phyloP scores from a whole-genome alignment of 2,113 vertebrate genomes.

The Erinaceus europaeus region DNA sequence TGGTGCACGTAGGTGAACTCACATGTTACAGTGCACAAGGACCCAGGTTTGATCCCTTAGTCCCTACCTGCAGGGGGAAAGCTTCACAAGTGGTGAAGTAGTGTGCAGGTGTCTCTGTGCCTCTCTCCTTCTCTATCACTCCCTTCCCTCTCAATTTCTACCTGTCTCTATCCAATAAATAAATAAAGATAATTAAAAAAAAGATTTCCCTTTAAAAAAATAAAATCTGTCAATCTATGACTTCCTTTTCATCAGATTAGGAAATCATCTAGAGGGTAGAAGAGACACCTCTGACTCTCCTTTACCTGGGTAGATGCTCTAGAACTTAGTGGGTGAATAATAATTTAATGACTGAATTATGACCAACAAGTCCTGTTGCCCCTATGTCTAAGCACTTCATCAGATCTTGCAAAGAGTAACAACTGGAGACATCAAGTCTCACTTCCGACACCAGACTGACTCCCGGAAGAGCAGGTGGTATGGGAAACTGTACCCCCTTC shows the following conservation, averaged over 20 bases:
- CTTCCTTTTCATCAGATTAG: background rate
- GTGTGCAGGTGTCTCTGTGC: too few species aligned
- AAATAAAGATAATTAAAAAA: too few species aligned
- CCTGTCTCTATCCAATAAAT: too few species aligned
- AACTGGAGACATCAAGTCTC: background rate
- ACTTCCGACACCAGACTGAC: background rate
- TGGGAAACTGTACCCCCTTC: background rate
- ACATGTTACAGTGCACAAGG: too few species aligned
- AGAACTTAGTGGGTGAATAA: background rate
- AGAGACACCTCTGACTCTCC: background rate
- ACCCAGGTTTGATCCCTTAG: too few species aligned
- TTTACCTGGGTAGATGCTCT: background rate
- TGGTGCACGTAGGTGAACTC: too few species aligned
- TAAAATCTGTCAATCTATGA: background rate
- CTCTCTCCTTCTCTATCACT: too few species aligned
- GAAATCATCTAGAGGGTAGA: fast-evolving
- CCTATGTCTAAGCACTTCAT: background rate
- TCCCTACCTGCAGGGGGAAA: too few species aligned
- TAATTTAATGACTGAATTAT: background rate
- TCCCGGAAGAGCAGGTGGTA: background rate
- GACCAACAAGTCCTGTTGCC: background rate
- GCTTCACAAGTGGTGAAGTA: too few species aligned
- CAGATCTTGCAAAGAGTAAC: background rate
- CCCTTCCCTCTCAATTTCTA: too few species aligned
- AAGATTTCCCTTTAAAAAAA: too few species aligned